Evolutionary conservation across 2,888 invertebrate species (phyloP), one percentile per base, ranked within the genome.

Genomic region (Aelia acuminata): DNA sequence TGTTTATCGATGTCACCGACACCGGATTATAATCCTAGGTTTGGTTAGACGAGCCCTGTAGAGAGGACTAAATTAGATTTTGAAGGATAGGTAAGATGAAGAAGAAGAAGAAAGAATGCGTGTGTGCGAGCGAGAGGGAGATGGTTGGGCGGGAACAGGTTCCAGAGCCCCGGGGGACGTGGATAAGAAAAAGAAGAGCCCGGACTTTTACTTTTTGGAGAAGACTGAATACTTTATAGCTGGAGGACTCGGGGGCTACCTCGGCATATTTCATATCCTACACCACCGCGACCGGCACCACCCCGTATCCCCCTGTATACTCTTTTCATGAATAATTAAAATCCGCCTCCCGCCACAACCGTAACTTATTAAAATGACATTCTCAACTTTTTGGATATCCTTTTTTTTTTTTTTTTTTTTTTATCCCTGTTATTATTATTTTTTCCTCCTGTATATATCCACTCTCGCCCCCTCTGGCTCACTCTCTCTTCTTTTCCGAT

Each of bases 81-180:
- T 87, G 87, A 87, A 87, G 75, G 87, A 87, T 87, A 87, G 87
- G 39, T n/a, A n/a, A n/a, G n/a, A n/a, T n/a, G n/a, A n/a, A n/a
- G n/a, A n/a, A n/a, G n/a, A n/a, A n/a, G n/a, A n/a, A n/a, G n/a
- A n/a, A n/a, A n/a, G n/a, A n/a, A n/a, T n/a, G n/a, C n/a, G n/a
- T n/a, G n/a, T n/a, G n/a, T n/a, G n/a, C 7, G 15, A n/a, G 43
- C 4, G 43, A 43, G 43, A 43, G 43, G 43, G 43, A 43, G 15
- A n/a, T 31, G 26, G 75, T 39, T 13, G 35, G 39, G 43, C 26
- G 31, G n/a, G 84, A 50, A 80, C 87, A 87, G 87, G 75, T 87
- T 87, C 35, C 84, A 50, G 48, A 35, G 84, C 84, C 84, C 4
- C 84, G 84, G 20, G 50, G 50, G 31, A 31, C 84, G 84, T 31